phyloP scores from a whole-genome alignment of 2,888 invertebrate genomes.

The Sinhomidia bicolor region DNA sequence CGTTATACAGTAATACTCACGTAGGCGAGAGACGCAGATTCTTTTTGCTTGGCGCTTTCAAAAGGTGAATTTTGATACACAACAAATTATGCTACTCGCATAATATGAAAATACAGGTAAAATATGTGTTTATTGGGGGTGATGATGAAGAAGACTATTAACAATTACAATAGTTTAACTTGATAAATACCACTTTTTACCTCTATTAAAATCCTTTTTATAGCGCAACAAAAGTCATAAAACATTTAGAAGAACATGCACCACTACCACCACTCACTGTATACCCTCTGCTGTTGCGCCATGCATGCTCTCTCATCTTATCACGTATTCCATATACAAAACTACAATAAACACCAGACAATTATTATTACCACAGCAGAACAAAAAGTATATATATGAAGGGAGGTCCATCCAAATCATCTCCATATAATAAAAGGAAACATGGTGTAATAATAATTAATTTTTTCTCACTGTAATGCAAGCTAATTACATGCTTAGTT shows the following conservation, averaged over 20 bases:
- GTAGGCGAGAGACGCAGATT: not conserved
- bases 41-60: too few relatives aligned
- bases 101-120: not conserved
- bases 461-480: conserved; percentile 68
- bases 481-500: conserved; percentile 69
- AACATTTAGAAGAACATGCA: conserved; percentile 53
- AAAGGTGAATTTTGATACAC: too few relatives aligned
- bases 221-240: conserved; percentile 71
- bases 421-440: conserved; percentile 64
- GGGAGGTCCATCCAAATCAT: conserved; percentile 60
- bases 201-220: conserved; percentile 66
- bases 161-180: conserved; percentile 67
- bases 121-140: conserved; percentile 23
- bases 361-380: not conserved
- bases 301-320: conserved; percentile 12
- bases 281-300: too few relatives aligned
- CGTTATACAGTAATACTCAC: not conserved
- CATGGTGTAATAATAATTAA: conserved; percentile 71
- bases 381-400: conserved; percentile 11
- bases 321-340: conserved; percentile 6
- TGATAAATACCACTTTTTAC: conserved; percentile 69
- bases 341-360: not conserved
- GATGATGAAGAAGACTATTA: conserved; percentile 37
- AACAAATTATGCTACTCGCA: too few relatives aligned
- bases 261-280: too few relatives aligned